A percentile compares a stretch with the other conserved stretches of the same genome.
These are phyloP conservation scores for Diorhabda carinulata DNA, from an alignment of 1,140 invertebrate species.

Conservation along the genomic window DNA sequence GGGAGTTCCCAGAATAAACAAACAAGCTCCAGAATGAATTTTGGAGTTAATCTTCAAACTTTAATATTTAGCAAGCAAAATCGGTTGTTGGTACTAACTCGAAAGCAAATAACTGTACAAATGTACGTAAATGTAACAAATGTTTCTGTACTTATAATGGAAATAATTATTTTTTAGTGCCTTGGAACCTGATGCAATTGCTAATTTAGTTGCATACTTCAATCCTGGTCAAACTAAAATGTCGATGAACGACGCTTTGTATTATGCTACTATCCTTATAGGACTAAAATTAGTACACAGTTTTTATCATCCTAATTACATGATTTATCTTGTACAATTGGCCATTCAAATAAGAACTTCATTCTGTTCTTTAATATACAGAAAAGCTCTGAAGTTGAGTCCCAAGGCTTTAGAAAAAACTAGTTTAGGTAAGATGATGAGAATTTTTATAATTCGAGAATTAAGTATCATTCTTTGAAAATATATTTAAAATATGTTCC, in stretches of 20 bases:
- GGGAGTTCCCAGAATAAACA: too few species aligned
- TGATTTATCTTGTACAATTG: slow-evolving; percentile 66
- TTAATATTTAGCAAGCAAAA: too few species aligned
- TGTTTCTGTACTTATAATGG: too few species aligned
- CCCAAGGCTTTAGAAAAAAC: slow-evolving; percentile 70
- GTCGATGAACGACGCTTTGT: slow-evolving; percentile 30
- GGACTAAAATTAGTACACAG: slow-evolving; percentile 22
- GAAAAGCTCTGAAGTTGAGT: slow-evolving; percentile 69
- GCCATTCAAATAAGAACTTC: slow-evolving; percentile 78
- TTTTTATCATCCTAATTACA: slow-evolving; percentile 62
- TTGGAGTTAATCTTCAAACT: too few species aligned
- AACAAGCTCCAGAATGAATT: too few species aligned
- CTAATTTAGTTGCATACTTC: slow-evolving; percentile 27
- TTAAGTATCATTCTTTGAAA: neutral
- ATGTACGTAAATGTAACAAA: too few species aligned
- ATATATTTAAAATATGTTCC: too few species aligned
- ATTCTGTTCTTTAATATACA: slow-evolving; percentile 74
- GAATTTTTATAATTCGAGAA: neutral
- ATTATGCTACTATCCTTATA: slow-evolving; percentile 28
- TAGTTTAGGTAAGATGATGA: slow-evolving; percentile 67
- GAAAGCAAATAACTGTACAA: too few species aligned
- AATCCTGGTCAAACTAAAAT: slow-evolving; percentile 23
- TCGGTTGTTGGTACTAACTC: too few species aligned
- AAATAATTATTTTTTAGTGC: slow-evolving; percentile 12
- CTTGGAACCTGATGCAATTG: slow-evolving; percentile 18